A percentile compares a stretch with the other conserved stretches of the same genome.
phyloP scores from a whole-genome alignment of 1,140 invertebrate genomes.

The Ostrea edulis region DNA sequence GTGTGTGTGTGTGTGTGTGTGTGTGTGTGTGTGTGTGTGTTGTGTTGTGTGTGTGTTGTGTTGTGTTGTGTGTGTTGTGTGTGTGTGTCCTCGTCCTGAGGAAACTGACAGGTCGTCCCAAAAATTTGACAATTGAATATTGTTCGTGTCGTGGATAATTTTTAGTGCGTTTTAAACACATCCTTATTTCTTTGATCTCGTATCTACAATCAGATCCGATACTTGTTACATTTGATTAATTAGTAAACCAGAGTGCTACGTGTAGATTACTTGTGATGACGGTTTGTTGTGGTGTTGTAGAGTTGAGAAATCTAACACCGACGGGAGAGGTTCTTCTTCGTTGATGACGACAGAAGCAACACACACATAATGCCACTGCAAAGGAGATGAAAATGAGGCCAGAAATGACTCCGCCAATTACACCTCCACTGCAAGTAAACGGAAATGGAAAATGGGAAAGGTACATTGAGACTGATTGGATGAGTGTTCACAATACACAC shows the following conservation, averaged over 20 bases:
- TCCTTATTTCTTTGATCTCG: background rate
- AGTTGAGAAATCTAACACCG: background rate
- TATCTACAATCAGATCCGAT: background rate
- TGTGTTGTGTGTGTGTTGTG: too few species aligned
- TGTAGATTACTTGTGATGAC: slow-evolving; percentile 13
- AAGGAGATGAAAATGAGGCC: background rate
- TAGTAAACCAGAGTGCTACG: too few species aligned
- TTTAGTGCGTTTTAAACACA: background rate
- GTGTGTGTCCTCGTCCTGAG: too few species aligned
- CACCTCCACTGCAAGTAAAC: background rate
- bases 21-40: too few species aligned
- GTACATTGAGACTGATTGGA: too few species aligned
- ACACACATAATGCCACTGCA: background rate
- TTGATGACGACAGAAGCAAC: background rate
- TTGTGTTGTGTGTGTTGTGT: too few species aligned
- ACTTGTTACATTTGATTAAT: too few species aligned
- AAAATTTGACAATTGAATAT: too few species aligned
- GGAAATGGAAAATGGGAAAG: too few species aligned
- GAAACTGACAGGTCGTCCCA: too few species aligned
- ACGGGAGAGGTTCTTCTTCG: background rate
- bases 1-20: too few species aligned
- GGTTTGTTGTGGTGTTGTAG: background rate
- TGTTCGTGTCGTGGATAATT: too few species aligned
- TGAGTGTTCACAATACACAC: background rate
- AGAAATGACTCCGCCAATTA: background rate